Percentiles rank a stretch among this genome's conserved stretches.
Conservation (phyloP, 2,888 invertebrate genomes). For the Thalpophila matura region DNA sequence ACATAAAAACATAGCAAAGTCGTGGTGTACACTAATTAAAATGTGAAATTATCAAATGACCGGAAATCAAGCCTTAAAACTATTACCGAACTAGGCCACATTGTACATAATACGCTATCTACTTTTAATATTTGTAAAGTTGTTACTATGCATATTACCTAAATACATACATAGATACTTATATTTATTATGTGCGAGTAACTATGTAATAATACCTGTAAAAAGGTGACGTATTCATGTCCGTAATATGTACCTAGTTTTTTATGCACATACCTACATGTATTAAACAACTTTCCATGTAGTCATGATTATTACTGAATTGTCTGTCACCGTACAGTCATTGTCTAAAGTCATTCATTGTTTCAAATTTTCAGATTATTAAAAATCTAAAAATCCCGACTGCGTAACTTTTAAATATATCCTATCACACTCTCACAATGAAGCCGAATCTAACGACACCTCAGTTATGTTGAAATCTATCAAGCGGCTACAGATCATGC, state of each 20-base stretch:
- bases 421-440: too few species aligned
- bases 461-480: too few species aligned
- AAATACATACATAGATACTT: too few species aligned
- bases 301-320: conserved; percentile 3
- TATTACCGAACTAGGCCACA: not conserved
- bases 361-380: not conserved
- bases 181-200: not conserved
- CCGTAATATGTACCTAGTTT: conserved; percentile 19
- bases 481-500: too few species aligned
- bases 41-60: not conserved
- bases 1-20: not conserved
- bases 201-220: not conserved
- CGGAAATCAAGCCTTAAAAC: not conserved
- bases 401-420: too few species aligned
- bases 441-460: too few species aligned
- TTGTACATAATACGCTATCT: not conserved
- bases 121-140: not conserved
- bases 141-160: not conserved
- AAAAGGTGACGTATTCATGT: conserved; percentile 6
- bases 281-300: conserved; percentile 38
- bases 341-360: conserved; percentile 12
- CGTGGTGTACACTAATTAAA: too few species aligned
- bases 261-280: conserved; percentile 1
- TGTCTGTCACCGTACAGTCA: conserved; percentile 31
- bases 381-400: too few species aligned